A percentile compares a stretch with the other conserved stretches of the same genome.
Conservation (phyloP, 2,113 vertebrate species). For the Hypocryptadius cinnamomeus region DNA sequence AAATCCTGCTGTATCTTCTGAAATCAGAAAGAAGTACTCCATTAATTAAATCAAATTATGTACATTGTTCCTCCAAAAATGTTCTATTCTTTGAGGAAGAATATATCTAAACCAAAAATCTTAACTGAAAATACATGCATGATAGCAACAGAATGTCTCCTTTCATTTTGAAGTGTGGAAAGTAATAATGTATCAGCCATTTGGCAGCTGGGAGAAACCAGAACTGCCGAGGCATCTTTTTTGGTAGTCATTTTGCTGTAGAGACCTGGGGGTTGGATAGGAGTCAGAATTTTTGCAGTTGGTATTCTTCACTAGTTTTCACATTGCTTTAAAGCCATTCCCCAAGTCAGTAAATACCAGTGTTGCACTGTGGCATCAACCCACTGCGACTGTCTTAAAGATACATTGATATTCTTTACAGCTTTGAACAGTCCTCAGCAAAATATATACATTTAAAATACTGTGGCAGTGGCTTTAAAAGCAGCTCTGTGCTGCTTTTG, state of each 20-base stretch:
- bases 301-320: background rate
- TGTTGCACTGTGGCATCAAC: background rate
- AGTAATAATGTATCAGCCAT: background rate
- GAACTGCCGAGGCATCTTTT: background rate
- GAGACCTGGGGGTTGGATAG: background rate
- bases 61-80: background rate
- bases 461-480: background rate
- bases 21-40: background rate
- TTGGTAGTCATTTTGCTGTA: background rate
- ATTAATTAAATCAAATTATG: background rate
- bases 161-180: background rate
- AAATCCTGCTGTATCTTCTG: background rate
- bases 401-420: background rate
- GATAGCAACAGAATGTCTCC: background rate
- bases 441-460: background rate
- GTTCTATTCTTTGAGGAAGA: background rate
- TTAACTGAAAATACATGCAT: background rate
- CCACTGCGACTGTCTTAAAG: background rate
- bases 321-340: background rate
- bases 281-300: background rate
- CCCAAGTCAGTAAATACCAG: background rate
- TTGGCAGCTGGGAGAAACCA: background rate
- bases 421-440: background rate
- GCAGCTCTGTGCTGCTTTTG: no score
- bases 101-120: background rate